These are phyloP conservation scores for Myotis planiceps DNA, from an alignment of 2,797 vertebrate genomes.

Conservation along the genomic window DNA sequence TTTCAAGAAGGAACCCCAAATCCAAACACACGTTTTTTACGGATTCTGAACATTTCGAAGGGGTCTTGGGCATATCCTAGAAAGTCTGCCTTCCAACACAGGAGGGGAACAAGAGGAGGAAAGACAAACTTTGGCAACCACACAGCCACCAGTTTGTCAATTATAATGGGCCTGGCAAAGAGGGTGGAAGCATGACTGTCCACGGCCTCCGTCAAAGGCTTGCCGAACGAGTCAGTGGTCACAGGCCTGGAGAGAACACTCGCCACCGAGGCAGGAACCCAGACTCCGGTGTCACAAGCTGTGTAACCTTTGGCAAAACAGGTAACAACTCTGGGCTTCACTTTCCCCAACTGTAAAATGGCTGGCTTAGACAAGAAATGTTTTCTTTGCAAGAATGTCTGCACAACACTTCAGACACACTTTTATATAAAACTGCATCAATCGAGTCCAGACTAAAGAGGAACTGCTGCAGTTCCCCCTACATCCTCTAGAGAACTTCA, in stretches of 20 bases:
- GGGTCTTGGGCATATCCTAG: not conserved
- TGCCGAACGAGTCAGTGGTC: accelerated
- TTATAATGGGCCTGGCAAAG: too few relatives aligned
- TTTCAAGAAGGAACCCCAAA: not conserved
- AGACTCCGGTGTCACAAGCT: not conserved
- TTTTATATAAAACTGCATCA: not conserved
- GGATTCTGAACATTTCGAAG: not conserved
- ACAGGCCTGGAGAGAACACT: accelerated
- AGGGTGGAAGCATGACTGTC: accelerated
- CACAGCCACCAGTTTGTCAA: not conserved
- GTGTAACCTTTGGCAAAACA: not conserved
- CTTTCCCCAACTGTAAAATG: not conserved
- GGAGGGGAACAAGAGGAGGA: not conserved
- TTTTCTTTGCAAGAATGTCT: not conserved
- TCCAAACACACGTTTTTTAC: not conserved
- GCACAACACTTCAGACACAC: not conserved
- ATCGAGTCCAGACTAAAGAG: not conserved
- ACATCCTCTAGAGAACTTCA: accelerated
- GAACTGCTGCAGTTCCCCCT: not conserved
- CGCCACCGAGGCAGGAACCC: not conserved
- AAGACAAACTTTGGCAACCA: not conserved
- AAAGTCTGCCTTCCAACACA: not conserved
- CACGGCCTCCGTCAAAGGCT: accelerated
- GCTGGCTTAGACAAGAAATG: not conserved
- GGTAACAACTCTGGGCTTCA: not conserved